Evolutionary conservation across 1,140 invertebrate genomes (phyloP), one percentile per base, ranked within the genome.

Genomic region (Solen grandis): DNA sequence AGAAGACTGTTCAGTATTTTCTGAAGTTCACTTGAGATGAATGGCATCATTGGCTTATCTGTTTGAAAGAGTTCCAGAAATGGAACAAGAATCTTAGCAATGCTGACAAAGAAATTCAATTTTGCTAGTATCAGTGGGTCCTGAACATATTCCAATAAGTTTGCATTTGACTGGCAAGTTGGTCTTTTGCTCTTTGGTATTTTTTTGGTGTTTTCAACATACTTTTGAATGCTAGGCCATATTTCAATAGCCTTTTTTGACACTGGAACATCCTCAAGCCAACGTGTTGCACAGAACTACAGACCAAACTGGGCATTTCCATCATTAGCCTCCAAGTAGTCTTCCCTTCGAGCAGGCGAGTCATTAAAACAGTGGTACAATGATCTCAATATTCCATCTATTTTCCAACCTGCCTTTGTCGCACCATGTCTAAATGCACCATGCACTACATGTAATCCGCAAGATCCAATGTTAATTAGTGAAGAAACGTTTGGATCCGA

Each of bases 301-400:
- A 62, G 35, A 41, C 38, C 33, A 55, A 79, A 80, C 38, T 52
- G 33, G 35, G 16, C 35, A 52, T 68, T 68, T 68, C 60, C 29
- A 82, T 66, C 54, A 68, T 86, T 75, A 81, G 22, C 62, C 94
- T 93, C 54, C 94, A 90, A 54, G 95, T 95, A 57, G 94, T 90
- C 84, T 85, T 94, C 93, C 0, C 93, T 94, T 90, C 92, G 93
- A 19, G 91, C 69, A 75, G 93, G 92, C 16, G 93, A 92, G 68
- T 93, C 92, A 75, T 89, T 72, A 65, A 72, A 72, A 29, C 77
- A 38, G 22, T 74, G 57, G 33, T 68, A 72, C 38, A 81, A 25
- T 46, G 50, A 59, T 13, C 60, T 22, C 16, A 81, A 27, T 5
- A 81, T 29, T 75, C 29, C 46, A 16, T 75, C 70, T 54, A 76